Evolutionary conservation across 2,888 invertebrate genomes (phyloP).

Genomic region (Epistrophe grossulariae): DNA sequence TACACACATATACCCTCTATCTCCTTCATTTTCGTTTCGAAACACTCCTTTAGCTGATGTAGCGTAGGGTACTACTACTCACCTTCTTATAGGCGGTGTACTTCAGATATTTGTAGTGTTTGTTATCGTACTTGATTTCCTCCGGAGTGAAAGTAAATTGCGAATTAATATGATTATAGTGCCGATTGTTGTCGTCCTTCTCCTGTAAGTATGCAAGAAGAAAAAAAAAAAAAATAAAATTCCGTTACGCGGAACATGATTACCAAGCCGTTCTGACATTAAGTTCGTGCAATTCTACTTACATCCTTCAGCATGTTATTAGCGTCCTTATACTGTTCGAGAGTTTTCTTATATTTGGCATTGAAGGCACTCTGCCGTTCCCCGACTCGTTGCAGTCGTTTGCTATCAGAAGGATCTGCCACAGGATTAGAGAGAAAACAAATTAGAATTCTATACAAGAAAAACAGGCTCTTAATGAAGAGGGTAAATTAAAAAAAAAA

Average conservation of each 20-base stretch:
- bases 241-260: conserved; percentile 44
- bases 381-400: conserved; percentile 86
- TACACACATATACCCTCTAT: conserved; percentile 13
- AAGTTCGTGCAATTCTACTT: conserved; percentile 78
- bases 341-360: conserved; percentile 87
- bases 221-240: conserved; percentile 44
- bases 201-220: conserved; percentile 77
- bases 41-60: background rate
- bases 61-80: conserved; percentile 65
- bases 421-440: conserved; percentile 42
- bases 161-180: conserved; percentile 84
- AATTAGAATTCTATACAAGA: conserved; percentile 63
- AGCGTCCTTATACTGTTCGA: conserved; percentile 84
- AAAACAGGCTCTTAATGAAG: conserved; percentile 45
- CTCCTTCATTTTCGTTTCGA: background rate
- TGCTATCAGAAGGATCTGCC: conserved; percentile 84
- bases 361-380: conserved; percentile 86
- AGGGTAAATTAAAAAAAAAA: conserved; percentile 12
- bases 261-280: conserved; percentile 40
- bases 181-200: conserved; percentile 84
- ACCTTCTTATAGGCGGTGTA: conserved; percentile 90
- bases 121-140: conserved; percentile 91
- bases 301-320: conserved; percentile 83
- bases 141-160: conserved; percentile 89
- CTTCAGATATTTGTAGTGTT: conserved; percentile 91